Conservation (phyloP, 1,140 invertebrate genomes). For the Proales similis region DNA sequence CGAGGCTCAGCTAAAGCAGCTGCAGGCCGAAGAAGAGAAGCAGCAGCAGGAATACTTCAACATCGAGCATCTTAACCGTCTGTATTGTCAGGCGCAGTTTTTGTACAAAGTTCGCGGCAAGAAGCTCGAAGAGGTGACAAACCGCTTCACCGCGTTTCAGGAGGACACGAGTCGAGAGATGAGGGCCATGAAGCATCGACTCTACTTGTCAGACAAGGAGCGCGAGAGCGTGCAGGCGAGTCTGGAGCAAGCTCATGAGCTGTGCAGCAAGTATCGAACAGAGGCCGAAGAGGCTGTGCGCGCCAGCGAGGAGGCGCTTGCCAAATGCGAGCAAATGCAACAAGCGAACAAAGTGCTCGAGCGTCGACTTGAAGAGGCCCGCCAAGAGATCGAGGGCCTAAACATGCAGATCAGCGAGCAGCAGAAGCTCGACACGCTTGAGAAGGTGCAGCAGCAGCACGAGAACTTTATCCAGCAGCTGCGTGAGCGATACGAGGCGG, state of each 20-base stretch:
- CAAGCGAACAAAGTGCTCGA: constrained; percentile 27
- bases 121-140: constrained; percentile 32
- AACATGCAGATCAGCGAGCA: constrained; percentile 31
- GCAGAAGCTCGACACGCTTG: constrained; percentile 31
- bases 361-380: neutral
- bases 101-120: constrained; percentile 35
- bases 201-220: constrained; percentile 31
- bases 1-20: constrained; percentile 18
- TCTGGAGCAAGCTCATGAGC: constrained; percentile 33
- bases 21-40: constrained; percentile 28
- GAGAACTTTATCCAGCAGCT: constrained; percentile 32
- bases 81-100: constrained; percentile 33
- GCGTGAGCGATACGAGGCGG: constrained; percentile 32
- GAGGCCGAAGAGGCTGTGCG: constrained; percentile 2
- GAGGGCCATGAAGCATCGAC: constrained; percentile 25
- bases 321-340: constrained; percentile 22
- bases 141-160: constrained; percentile 30
- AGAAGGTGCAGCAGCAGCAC: constrained; percentile 29
- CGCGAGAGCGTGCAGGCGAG: constrained; percentile 24
- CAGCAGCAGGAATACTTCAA: constrained; percentile 36
- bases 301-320: constrained; percentile 4
- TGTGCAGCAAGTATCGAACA: constrained; percentile 26
- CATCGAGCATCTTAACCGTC: constrained; percentile 33
- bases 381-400: constrained; percentile 33
- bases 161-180: constrained; percentile 29